Percentiles rank a stretch among this genome's conserved stretches.
Evolutionary conservation across 2,888 invertebrate species (phyloP).

Genomic region (Ochropacha duplaris): DNA sequence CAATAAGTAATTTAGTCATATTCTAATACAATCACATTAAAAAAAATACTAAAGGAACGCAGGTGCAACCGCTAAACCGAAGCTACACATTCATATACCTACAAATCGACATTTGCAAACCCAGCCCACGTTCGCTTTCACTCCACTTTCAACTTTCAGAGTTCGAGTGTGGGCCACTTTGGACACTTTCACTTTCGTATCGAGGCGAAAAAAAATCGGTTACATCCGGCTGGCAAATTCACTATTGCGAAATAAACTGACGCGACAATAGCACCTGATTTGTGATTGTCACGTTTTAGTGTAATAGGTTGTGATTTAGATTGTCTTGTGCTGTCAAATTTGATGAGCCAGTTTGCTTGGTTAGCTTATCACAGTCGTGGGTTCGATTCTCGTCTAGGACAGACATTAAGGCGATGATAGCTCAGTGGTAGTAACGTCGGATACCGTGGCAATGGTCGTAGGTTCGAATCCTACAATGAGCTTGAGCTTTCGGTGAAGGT

Average conservation of each 20-base stretch:
- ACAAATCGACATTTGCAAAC: slow-evolving; percentile 10
- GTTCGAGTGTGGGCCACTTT: slow-evolving; percentile 41
- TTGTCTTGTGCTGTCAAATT: neutral
- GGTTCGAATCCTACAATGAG: too few relatives aligned
- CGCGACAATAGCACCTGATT: slow-evolving; percentile 30
- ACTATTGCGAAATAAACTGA: slow-evolving; percentile 46
- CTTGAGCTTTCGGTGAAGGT: too few relatives aligned
- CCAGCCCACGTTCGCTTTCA: slow-evolving; percentile 53
- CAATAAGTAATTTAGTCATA: too few relatives aligned
- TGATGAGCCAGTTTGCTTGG: too few relatives aligned
- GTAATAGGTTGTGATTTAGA: slow-evolving; percentile 30
- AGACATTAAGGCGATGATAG: too few relatives aligned
- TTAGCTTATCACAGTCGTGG: too few relatives aligned
- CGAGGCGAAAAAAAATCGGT: slow-evolving; percentile 45
- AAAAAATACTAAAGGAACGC: too few relatives aligned
- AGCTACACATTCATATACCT: slow-evolving; percentile 23
- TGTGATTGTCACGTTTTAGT: slow-evolving; percentile 17
- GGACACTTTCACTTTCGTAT: slow-evolving; percentile 55
- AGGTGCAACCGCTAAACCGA: neutral
- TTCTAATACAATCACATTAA: too few relatives aligned
- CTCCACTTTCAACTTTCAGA: slow-evolving; percentile 53
- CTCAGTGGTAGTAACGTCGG: too few relatives aligned
- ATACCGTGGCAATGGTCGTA: too few relatives aligned
- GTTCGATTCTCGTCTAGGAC: too few relatives aligned
- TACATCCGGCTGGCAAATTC: slow-evolving; percentile 54